phyloP scores from a whole-genome alignment of 2,113 vertebrate genomes.

The Caloenas nicobarica region DNA sequence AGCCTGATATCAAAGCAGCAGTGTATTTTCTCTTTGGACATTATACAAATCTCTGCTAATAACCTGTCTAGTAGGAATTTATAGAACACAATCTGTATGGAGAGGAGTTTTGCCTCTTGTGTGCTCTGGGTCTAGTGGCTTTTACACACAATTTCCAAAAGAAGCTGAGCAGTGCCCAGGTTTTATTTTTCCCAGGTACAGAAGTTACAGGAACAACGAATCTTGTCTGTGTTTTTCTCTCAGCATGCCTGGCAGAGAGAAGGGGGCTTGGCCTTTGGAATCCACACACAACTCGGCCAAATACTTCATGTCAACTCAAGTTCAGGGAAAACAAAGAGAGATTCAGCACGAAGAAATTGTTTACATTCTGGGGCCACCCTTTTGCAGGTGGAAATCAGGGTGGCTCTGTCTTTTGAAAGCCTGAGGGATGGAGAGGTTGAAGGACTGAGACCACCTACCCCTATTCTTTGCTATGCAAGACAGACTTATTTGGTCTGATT shows the following conservation, averaged over 20 bases:
- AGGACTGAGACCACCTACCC: not conserved
- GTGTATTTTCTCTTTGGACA: not conserved
- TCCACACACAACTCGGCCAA: not conserved
- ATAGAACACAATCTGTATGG: not conserved
- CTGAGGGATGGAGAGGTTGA: not conserved
- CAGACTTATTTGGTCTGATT: not conserved
- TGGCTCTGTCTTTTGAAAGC: not conserved
- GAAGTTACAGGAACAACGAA: not conserved
- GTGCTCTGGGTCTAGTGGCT: not conserved
- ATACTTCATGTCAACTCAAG: conserved; percentile 28
- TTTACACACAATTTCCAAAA: not conserved
- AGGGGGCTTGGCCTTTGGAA: conserved; percentile 14
- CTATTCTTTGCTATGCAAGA: not conserved
- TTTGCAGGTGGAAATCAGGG: not conserved
- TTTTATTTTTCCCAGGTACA: conserved; percentile 39
- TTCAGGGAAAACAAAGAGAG: conserved; percentile 18
- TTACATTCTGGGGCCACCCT: not conserved
- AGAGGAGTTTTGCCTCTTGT: not conserved
- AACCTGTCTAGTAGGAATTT: not conserved
- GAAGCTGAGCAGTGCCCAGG: not conserved
- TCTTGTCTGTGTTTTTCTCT: conserved; percentile 36
- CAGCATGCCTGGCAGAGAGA: conserved; percentile 1
- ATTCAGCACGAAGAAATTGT: not conserved
- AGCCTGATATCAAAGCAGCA: not conserved
- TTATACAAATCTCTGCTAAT: not conserved